Evolutionary conservation across 2,797 vertebrate species (phyloP), one percentile per base, ranked within the genome.

Genomic region (Amniataba percoides): DNA sequence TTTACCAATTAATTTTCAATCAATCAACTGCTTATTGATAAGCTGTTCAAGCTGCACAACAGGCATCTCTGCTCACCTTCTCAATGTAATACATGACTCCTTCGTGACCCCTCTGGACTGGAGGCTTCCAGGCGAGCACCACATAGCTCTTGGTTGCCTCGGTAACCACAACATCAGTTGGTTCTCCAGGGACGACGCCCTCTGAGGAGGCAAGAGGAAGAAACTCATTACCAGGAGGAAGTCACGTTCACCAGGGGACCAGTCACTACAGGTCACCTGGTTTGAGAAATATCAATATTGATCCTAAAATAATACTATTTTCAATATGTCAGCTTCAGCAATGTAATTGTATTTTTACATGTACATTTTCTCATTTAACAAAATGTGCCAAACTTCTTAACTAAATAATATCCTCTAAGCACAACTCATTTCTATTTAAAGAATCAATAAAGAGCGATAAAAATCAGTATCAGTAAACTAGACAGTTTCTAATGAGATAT

Each of bases 21-120:
- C 13, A 2, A 31, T 45, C 23, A 61, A 27, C 40, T 3, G 0
- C 31, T 45, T 19, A 19, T 5, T 27, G 21, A 11, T 4, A 5
- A 42, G 7, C 8, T 45, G 23, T 6, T 68, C 31, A 7, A 10
- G 23, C 42, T 46, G 27, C 18, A 21, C 31, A 25, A 42, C 39
- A 62, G 4, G 11, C 12, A 63, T 58, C 55, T 68, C 34, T 46
- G 7, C 80, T 95, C 89, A 99, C 98, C 97, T 99, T 99, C 93
- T 99, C 98, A 70, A 99, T 96, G 83, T 95, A 99, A 89, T 99
- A 99, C 97, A 98, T 97, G 85, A 99, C 96, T 69, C 98, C 98
- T 90, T 99, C 98, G 23, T 99, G 97, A 77, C 98, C 98, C 34
- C 97, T 96, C 92, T 99, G 96, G 19, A 94, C 83, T 7, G 98